Conservation (phyloP, 1,140 invertebrate species). For the Sminthurides bifidus region DNA sequence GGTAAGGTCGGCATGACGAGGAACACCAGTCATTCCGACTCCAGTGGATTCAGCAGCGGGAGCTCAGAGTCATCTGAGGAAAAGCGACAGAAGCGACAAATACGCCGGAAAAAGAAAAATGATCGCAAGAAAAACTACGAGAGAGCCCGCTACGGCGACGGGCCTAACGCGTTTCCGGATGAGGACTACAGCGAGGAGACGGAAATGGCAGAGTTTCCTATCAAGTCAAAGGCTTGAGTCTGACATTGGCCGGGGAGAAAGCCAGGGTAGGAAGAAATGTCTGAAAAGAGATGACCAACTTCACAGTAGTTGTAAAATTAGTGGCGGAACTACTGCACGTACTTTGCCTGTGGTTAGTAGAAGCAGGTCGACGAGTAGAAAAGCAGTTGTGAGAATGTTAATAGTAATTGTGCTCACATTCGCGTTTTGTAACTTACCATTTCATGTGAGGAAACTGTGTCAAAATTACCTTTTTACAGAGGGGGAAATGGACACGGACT, state of each 20-base stretch:
- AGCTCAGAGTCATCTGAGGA: background rate
- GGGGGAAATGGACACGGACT: background rate
- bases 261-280: too few relatives aligned
- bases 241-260: background rate
- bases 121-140: too few relatives aligned
- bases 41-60: background rate
- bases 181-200: background rate
- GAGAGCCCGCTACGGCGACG: too few relatives aligned
- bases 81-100: too few relatives aligned
- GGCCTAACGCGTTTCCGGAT: background rate
- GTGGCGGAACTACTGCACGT: background rate
- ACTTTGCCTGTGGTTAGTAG: background rate
- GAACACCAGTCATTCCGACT: background rate
- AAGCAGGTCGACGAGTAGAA: background rate
- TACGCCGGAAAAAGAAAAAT: too few relatives aligned
- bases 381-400: background rate
- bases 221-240: background rate
- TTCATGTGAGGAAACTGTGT: background rate
- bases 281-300: too few relatives aligned
- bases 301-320: too few relatives aligned
- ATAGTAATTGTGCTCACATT: background rate
- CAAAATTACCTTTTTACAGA: background rate
- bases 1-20: background rate
- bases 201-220: background rate
- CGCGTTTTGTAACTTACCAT: background rate